Conservation (phyloP, 2,113 vertebrate species). For the Dicaeum eximium region DNA sequence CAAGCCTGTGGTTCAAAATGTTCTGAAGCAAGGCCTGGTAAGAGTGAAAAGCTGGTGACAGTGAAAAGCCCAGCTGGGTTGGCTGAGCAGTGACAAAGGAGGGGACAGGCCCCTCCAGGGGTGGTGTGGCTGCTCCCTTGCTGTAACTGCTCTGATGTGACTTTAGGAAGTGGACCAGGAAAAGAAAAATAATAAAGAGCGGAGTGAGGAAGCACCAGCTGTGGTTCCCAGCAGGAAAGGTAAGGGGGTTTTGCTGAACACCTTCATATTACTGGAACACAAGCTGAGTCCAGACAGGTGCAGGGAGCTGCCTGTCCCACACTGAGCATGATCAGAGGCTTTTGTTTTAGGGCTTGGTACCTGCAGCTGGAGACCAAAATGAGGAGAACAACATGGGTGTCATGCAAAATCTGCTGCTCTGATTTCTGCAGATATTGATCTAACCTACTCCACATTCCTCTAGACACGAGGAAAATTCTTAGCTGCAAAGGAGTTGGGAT, state of each 20-base stretch:
- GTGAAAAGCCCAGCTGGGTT: background rate
- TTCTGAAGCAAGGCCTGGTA: background rate
- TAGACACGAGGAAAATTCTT: background rate
- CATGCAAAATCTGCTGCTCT: background rate
- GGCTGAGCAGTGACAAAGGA: background rate
- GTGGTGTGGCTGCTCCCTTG: background rate
- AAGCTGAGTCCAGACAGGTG: background rate
- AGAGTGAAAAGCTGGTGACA: background rate
- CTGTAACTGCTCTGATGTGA: background rate
- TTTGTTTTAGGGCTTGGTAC: background rate
- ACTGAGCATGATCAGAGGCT: rapidly evolving
- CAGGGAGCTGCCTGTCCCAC: background rate
- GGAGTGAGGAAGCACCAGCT: background rate
- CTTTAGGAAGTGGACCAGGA: background rate
- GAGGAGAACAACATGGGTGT: background rate
- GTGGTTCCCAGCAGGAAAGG: constrained; percentile 19
- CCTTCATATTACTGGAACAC: rapidly evolving
- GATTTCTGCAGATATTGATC: background rate
- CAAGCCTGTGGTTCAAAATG: background rate
- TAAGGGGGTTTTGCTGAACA: background rate
- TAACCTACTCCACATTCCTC: background rate
- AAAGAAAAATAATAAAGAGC: background rate
- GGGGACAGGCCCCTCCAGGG: background rate
- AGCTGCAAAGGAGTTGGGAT: background rate
- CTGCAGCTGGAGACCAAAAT: background rate